Evolutionary conservation across 2,113 vertebrate species (phyloP).

Genomic region (Peromyscus leucopus): DNA sequence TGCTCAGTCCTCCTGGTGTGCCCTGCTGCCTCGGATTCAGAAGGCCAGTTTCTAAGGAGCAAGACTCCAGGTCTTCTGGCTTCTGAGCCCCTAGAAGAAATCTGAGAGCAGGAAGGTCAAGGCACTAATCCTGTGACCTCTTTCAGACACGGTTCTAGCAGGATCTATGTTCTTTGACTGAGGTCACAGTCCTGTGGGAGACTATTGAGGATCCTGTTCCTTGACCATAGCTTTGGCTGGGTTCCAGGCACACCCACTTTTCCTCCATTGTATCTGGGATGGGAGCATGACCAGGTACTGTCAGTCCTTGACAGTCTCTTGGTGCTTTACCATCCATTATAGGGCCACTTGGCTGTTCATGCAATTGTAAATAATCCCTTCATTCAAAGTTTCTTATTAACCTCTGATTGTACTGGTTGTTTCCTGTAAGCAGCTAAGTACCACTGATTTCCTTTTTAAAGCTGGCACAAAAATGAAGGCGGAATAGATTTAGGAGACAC

Average conservation of each 20-base stretch:
- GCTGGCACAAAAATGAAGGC: not conserved
- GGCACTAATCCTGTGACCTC: not conserved
- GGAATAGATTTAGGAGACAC: conserved; percentile 4
- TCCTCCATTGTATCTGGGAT: not conserved
- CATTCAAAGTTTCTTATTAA: not conserved
- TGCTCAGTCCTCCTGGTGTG: not conserved
- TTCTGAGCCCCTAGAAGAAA: not conserved
- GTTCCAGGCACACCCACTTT: not conserved
- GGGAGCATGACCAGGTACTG: not conserved
- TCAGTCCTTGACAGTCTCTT: not conserved
- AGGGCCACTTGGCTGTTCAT: not conserved
- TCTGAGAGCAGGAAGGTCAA: not conserved
- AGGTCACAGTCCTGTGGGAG: not conserved
- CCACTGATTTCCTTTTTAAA: not conserved
- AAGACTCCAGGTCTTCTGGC: not conserved
- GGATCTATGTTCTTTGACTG: not conserved
- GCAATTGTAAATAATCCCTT: not conserved
- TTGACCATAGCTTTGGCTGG: not conserved
- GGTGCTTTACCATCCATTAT: not conserved
- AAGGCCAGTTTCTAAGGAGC: not conserved
- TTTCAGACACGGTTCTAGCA: not conserved
- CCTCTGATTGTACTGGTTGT: not conserved
- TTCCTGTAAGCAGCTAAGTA: not conserved
- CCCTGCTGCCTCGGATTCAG: not conserved
- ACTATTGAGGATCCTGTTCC: not conserved